Conservation (phyloP, 2,797 vertebrate species). For the Xyrichtys novacula region DNA sequence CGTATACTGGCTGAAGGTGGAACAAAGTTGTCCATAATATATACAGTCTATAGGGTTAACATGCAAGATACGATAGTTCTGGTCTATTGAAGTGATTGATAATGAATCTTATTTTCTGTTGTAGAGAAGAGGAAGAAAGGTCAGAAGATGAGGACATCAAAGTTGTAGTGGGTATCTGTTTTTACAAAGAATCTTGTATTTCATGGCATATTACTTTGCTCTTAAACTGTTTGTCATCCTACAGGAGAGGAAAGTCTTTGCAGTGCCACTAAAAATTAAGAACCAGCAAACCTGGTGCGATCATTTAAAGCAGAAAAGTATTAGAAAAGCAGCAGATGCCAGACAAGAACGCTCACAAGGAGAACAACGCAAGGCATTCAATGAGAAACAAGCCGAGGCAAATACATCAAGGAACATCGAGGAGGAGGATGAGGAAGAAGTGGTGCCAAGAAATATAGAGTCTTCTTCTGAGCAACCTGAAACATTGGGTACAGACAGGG, state of each 20-base stretch:
- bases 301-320: neutral
- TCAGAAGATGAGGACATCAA: constrained; percentile 63
- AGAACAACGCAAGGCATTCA: rapidly evolving
- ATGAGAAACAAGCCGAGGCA: neutral
- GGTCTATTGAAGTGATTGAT: no score
- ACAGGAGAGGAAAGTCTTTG: constrained; percentile 63
- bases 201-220: neutral
- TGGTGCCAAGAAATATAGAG: rapidly evolving
- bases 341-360: neutral
- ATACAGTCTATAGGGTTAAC: no score
- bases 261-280: constrained; percentile 38
- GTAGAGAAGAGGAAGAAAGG: constrained; percentile 60
- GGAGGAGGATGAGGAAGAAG: neutral
- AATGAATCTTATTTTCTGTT: constrained; percentile 4
- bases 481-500: neutral
- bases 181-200: neutral
- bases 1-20: no score
- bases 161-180: constrained; percentile 76
- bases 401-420: rapidly evolving
- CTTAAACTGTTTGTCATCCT: constrained; percentile 13
- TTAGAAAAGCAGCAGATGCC: neutral
- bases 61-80: no score
- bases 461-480: neutral
- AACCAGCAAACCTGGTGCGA: constrained; percentile 18
- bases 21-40: no score